Evolutionary conservation across 2,888 invertebrate species (phyloP).

Genomic region (Apotomis capreana): DNA sequence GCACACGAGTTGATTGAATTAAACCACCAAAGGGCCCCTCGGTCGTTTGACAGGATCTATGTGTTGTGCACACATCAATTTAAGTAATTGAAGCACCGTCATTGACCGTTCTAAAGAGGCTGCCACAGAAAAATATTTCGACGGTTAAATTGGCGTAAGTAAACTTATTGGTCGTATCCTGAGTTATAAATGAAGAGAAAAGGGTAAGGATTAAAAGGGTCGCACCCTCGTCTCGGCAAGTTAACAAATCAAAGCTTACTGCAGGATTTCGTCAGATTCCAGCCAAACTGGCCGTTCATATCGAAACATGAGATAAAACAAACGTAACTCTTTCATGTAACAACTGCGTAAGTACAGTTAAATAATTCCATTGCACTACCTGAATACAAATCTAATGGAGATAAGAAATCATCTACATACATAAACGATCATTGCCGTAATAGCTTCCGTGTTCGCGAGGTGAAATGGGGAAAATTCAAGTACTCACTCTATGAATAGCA

Average conservation of each 20-base stretch:
- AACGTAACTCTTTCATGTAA: slow-evolving; percentile 52
- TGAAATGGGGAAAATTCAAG: slow-evolving; percentile 67
- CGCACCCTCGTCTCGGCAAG: slow-evolving; percentile 22
- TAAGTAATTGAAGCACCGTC: slow-evolving; percentile 68
- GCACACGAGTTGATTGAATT: slow-evolving; percentile 69
- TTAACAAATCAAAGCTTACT: slow-evolving; percentile 40
- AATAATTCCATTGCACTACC: slow-evolving; percentile 50
- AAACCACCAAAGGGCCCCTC: slow-evolving; percentile 67
- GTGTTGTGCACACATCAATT: slow-evolving; percentile 78
- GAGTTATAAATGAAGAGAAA: slow-evolving; percentile 26
- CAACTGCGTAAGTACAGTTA: slow-evolving; percentile 46
- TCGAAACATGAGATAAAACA: slow-evolving; percentile 53
- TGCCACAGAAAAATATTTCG: slow-evolving; percentile 37
- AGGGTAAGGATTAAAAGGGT: slow-evolving; percentile 30
- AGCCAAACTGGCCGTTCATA: slow-evolving; percentile 54
- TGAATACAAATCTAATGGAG: slow-evolving; percentile 52
- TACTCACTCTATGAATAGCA: slow-evolving; percentile 47
- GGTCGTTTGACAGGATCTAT: slow-evolving; percentile 68
- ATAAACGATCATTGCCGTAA: slow-evolving; percentile 52
- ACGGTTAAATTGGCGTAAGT: slow-evolving; percentile 41
- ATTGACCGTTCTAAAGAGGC: slow-evolving; percentile 43
- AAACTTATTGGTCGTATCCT: slow-evolving; percentile 35
- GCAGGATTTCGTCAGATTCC: slow-evolving; percentile 44
- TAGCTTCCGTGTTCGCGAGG: slow-evolving; percentile 64
- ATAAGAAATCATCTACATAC: slow-evolving; percentile 54